Evolutionary conservation across 2,888 invertebrate genomes (phyloP), one percentile per base, ranked within the genome.

Genomic region (Melangyna quadrimaculata): DNA sequence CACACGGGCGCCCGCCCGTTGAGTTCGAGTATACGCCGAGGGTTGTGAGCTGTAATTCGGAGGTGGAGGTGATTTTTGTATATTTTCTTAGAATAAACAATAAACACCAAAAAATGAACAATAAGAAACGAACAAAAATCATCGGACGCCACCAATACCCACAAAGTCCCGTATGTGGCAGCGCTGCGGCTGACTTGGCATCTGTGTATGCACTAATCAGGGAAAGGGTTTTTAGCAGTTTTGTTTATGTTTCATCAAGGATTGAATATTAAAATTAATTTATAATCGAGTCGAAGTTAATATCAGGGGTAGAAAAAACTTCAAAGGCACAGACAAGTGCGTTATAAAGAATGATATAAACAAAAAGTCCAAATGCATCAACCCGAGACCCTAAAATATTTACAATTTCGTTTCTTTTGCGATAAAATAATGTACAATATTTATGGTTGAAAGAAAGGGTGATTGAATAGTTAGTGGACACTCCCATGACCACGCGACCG

Each of bases 181-280:
- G 65, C 77, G 45, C 59, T 73, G 65, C 77, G 51, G 65, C 45
- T n/a, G 40, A n/a, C 12, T 19, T 14, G 27, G 9, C 24, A 51
- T 61, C 55, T 45, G 19, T 55, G 69, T 43, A 43, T 43, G 67
- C 73, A 74, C 29, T 12, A 59, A 32, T 22, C 55, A 61, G 63
- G 51, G 70, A 74, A 78, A 74, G 79, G 83, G 73, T 79, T 78
- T 27, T 74, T 12, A 45, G 29, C 17, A 29, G 63, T 27, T 61
- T 32, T 61, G 27, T 51, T 59, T 45, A n/a, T 48, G 22, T 73
- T 74, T 51, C 48, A 72, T 78, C 17, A 87, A 83, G 83, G 77
- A 87, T 87, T 87, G 84, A 87, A 87, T 88, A 88, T 88, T 88
- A 87, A 87, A 88, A 88, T 88, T 84, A 88, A 88, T 88, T 88